Evolutionary conservation across 2,113 vertebrate genomes (phyloP), one percentile per base, ranked within the genome.

Genomic region (Cygnus buccinator): DNA sequence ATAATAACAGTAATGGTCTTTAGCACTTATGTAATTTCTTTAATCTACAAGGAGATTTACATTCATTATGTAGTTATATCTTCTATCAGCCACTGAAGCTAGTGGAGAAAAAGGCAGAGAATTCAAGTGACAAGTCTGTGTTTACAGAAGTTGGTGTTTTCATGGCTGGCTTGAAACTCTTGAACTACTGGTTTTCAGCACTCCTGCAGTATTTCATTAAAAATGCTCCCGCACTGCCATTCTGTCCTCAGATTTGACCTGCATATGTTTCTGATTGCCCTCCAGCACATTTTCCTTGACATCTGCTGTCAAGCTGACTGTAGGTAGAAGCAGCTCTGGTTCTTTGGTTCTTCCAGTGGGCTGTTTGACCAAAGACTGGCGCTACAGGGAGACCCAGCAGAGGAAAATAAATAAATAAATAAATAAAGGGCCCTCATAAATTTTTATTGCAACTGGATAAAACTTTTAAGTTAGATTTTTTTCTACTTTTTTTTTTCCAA

Each of bases 281-380:
- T 84, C 46, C 0, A 2, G 59, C 76, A 92, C 41, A 65, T 85
- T 95, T 86, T 83, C 73, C 85, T 79, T 92, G 72, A 83, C 44
- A 21, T 76, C 75, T 93, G 71, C 82, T 93, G 37, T 94, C 90
- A 94, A 84, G 58, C 66, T 50, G 77, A 84, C 41, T 37, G 11
- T 15, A 57, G 43, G 61, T 72, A 59, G 54, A 74, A 82, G 78
- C 59, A 72, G 57, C 57, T 79, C 62, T 68, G 70, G 20, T 21
- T 93, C 44, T 78, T 93, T 72, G 70, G 22, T 23, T 93, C 44
- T 78, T 93, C 59, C 83, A 65, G 31, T 39, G 35, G 79, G 39
- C 29, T 76, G 31, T 44, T 92, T 92, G 83, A 63, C 79, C 79
- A 65, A 88, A 79, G 84, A 44, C 78, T 91, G 54, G 4, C n/a